phyloP scores from a whole-genome alignment of 2,888 invertebrate genomes.

The Acleris holmiana region DNA sequence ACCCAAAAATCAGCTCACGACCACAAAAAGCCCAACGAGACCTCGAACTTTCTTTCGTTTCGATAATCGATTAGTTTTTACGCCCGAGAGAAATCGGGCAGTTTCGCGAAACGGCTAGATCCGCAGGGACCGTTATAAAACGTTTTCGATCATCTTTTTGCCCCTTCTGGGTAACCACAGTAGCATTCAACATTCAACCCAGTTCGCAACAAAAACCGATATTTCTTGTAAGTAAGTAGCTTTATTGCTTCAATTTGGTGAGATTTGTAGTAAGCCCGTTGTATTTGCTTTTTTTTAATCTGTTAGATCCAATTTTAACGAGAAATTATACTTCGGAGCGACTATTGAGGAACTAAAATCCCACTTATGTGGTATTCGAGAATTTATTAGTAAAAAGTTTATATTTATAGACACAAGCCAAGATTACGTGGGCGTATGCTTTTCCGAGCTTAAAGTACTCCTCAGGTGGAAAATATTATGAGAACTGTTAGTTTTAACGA shows the following conservation, averaged over 20 bases:
- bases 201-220: conserved; percentile 18
- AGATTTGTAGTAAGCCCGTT: not conserved
- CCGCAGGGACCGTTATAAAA: conserved; percentile 28
- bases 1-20: not conserved
- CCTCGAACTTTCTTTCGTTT: conserved; percentile 14
- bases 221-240: conserved; percentile 13
- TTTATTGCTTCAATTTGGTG: not conserved
- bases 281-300: not conserved
- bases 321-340: too few species aligned
- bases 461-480: too few species aligned
- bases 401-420: too few species aligned
- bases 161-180: conserved; percentile 23
- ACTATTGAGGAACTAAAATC: too few species aligned
- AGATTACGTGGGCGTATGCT: too few species aligned
- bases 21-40: conserved; percentile 18
- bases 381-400: too few species aligned
- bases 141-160: conserved; percentile 33
- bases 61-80: conserved; percentile 32
- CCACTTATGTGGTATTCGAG: too few species aligned
- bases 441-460: too few species aligned
- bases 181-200: conserved; percentile 17
- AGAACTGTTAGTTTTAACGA: not conserved
- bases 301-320: too few species aligned
- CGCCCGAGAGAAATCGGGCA: conserved; percentile 18
- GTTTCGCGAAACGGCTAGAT: conserved; percentile 28